Conservation (phyloP, 1,140 invertebrate species). For the Drosophila sulfurigaster region DNA sequence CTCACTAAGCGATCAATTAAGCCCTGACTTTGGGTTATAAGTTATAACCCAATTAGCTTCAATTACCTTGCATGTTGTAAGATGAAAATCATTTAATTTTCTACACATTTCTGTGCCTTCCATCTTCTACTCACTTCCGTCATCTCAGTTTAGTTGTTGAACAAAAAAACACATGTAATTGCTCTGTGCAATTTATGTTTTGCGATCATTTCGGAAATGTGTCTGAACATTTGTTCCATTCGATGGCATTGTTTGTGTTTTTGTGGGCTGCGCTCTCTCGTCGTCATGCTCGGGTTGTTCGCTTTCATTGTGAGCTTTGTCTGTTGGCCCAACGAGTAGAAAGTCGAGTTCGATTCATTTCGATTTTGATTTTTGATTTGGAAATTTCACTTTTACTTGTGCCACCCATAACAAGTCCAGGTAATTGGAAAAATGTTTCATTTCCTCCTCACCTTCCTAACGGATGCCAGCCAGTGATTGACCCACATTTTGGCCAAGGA, state of each 20-base stretch:
- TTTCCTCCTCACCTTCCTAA: neutral
- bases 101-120: too few species aligned
- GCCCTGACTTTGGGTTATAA: constrained; percentile 42
- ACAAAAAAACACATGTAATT: constrained; percentile 22
- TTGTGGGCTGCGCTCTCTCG: neutral
- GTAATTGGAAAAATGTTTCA: constrained; percentile 27
- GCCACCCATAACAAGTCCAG: constrained; percentile 5
- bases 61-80: constrained; percentile 51
- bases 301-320: constrained; percentile 37
- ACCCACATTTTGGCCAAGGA: constrained; percentile 31
- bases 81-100: constrained; percentile 2
- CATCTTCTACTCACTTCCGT: constrained; percentile 24
- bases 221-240: neutral
- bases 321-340: constrained; percentile 33
- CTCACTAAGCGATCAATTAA: constrained; percentile 59
- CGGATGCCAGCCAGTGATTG: constrained; percentile 13
- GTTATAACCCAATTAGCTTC: constrained; percentile 79
- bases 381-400: constrained; percentile 40
- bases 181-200: constrained; percentile 13
- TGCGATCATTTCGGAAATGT: constrained; percentile 14
- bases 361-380: constrained; percentile 1
- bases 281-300: constrained; percentile 29
- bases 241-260: constrained; percentile 9
- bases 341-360: constrained; percentile 22
- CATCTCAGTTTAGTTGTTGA: neutral